Evolutionary conservation across 1,140 invertebrate genomes (phyloP).

Genomic region (Papilio machaon): DNA sequence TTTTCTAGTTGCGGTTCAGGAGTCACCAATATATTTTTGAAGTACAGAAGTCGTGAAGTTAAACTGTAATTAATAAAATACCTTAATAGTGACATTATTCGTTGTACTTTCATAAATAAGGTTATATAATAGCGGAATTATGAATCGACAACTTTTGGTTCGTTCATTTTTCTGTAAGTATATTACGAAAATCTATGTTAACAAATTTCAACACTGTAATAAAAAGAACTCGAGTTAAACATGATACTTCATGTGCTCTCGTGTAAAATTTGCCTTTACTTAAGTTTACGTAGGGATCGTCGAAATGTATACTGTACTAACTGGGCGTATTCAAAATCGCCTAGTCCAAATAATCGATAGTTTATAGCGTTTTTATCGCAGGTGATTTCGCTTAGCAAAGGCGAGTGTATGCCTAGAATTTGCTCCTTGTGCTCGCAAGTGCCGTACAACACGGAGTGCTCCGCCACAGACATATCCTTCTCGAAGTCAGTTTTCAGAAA

Average conservation of each 20-base stretch:
- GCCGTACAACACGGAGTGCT: conserved; percentile 51
- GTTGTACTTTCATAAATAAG: no score
- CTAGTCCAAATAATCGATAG: conserved; percentile 57
- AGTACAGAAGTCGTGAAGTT: conserved; percentile 18
- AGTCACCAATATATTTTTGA: conserved; percentile 15
- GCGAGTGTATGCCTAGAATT: conserved; percentile 50
- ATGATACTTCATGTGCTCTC: no score
- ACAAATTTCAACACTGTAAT: no score
- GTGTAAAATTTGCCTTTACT: no score
- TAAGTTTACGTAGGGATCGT: no score
- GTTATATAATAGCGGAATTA: no score
- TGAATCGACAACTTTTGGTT: no score
- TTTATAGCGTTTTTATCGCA: conserved; percentile 49
- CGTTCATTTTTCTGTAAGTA: no score
- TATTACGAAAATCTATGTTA: no score
- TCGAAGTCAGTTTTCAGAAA: conserved; percentile 45
- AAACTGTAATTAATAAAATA: conserved; percentile 11
- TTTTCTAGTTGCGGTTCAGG: background rate
- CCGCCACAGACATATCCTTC: conserved; percentile 43
- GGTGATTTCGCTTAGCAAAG: conserved; percentile 53
- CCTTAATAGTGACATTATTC: background rate
- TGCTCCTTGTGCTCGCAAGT: conserved; percentile 45
- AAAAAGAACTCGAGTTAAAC: no score
- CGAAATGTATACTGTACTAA: conserved; percentile 38
- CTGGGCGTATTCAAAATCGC: conserved; percentile 54